These are phyloP conservation scores for Campoplex capitator DNA, from an alignment of 2,888 invertebrate genomes.

Conservation along the genomic window DNA sequence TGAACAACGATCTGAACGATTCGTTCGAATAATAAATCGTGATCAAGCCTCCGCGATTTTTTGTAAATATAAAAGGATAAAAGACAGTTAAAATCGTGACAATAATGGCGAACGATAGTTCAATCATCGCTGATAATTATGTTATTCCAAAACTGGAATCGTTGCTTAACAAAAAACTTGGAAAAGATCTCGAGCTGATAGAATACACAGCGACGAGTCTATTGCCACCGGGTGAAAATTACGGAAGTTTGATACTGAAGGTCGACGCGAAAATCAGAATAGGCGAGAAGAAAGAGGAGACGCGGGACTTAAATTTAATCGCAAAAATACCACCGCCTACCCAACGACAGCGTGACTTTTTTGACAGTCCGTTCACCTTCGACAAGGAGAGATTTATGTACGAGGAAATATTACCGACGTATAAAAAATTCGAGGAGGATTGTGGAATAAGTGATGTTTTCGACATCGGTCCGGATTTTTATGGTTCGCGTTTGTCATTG, in stretches of 20 bases:
- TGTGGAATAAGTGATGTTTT: slow-evolving; percentile 84
- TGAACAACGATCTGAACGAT: not conserved
- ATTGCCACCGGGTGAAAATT: slow-evolving; percentile 87
- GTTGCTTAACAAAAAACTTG: slow-evolving; percentile 74
- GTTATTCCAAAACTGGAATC: slow-evolving; percentile 74
- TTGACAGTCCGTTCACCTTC: slow-evolving; percentile 87
- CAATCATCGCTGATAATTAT: not conserved
- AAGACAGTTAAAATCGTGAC: not conserved
- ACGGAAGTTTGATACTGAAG: slow-evolving; percentile 87
- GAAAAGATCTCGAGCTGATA: slow-evolving; percentile 70
- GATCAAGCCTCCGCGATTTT: not conserved
- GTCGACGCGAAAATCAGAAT: slow-evolving; percentile 73
- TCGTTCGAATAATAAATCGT: not conserved
- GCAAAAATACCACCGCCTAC: slow-evolving; percentile 87
- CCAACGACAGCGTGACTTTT: slow-evolving; percentile 85
- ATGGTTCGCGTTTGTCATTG: slow-evolving; percentile 85
- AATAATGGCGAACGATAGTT: slow-evolving; percentile 32
- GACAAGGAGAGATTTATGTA: slow-evolving; percentile 87
- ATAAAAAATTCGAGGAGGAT: slow-evolving; percentile 85
- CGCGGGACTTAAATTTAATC: slow-evolving; percentile 85
- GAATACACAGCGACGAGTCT: slow-evolving; percentile 72
- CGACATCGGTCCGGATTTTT: slow-evolving; percentile 86
- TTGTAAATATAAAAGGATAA: not conserved
- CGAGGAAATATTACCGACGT: slow-evolving; percentile 85
- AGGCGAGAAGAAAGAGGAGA: slow-evolving; percentile 63